These are phyloP conservation scores for Falcunculus frontatus DNA, from an alignment of 2,113 vertebrate genomes.

Conservation along the genomic window DNA sequence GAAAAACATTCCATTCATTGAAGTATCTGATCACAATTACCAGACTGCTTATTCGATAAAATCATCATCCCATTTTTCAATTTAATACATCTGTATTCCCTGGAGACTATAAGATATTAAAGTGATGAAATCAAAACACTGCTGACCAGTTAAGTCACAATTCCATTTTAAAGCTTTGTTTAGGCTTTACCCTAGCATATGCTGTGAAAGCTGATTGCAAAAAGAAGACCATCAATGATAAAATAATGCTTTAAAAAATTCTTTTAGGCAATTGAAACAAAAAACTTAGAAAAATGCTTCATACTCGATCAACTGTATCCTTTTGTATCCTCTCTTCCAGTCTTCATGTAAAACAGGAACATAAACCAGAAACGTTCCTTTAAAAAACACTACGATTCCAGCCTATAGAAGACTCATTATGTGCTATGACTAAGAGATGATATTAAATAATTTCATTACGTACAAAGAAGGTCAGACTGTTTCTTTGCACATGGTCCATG, in stretches of 20 bases:
- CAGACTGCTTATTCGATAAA: slow-evolving; percentile 1
- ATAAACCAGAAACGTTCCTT: neutral
- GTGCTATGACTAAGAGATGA: neutral
- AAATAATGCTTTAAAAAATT: neutral
- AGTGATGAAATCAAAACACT: neutral
- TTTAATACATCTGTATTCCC: neutral
- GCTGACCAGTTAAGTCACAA: neutral
- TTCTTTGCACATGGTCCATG: neutral
- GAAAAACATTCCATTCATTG: neutral
- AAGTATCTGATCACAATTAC: neutral
- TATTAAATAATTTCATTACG: neutral
- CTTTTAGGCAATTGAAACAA: neutral
- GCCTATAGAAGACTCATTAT: neutral
- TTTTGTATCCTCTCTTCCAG: neutral
- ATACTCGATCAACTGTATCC: neutral
- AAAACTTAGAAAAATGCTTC: neutral
- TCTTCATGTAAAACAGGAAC: neutral
- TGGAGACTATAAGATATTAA: neutral
- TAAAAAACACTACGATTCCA: neutral
- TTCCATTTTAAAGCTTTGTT: neutral
- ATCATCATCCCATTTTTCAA: neutral
- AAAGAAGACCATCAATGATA: neutral
- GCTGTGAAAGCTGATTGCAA: neutral
- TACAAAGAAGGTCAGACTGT: neutral
- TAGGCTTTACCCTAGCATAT: neutral